Conservation (phyloP, 2,888 invertebrate genomes). For the Machimus atricapillus region DNA sequence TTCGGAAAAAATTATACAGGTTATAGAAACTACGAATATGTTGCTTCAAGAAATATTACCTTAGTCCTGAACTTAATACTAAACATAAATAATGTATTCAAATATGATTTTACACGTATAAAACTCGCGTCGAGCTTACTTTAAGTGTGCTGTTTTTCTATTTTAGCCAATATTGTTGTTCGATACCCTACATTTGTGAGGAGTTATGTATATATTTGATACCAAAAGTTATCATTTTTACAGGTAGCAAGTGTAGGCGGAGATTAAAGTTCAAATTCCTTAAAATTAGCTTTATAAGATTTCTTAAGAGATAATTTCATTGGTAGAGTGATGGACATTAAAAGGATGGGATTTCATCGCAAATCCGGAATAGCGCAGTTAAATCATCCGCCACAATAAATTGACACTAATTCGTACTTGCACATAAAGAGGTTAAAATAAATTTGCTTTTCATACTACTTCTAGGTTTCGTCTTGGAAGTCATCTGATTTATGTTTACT, state of each 20-base stretch:
- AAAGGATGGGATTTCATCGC: neutral
- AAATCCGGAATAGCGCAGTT: neutral
- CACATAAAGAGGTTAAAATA: neutral
- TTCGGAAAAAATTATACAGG: neutral
- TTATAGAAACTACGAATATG: neutral
- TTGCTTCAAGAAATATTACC: neutral
- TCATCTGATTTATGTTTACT: conserved; percentile 59
- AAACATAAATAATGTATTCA: neutral
- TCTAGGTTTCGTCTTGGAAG: conserved; percentile 7
- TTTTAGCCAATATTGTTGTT: neutral
- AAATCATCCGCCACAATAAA: neutral
- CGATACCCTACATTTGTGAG: neutral
- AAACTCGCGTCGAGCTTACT: neutral
- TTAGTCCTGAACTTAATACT: neutral
- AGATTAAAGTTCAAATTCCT: neutral
- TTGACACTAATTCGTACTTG: conserved; percentile 9
- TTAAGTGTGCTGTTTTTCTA: neutral
- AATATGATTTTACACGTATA: neutral
- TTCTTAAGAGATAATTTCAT: neutral
- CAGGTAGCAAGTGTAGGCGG: neutral
- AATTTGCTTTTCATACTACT: neutral
- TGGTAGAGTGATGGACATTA: neutral
- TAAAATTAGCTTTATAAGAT: neutral
- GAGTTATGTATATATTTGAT: neutral
- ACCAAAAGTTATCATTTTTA: neutral